Conservation (phyloP, 2,888 invertebrate genomes). For the Thera britannica region DNA sequence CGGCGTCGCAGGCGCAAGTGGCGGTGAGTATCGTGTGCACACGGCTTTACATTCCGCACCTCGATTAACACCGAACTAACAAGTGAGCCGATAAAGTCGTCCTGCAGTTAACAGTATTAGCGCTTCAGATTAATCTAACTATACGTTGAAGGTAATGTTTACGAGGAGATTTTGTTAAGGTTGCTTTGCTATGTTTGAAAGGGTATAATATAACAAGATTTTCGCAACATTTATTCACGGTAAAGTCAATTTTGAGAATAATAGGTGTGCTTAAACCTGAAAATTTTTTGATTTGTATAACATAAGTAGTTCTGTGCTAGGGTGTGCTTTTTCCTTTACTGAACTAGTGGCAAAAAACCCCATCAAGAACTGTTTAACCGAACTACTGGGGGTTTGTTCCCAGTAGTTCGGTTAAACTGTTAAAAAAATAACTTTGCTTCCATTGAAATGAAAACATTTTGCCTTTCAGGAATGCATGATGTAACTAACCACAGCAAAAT, state of each 20-base stretch:
- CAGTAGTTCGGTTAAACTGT: too few species aligned
- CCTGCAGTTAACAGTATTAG: constrained; percentile 41
- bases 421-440: too few species aligned
- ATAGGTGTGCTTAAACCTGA: too few species aligned
- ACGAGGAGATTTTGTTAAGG: constrained; percentile 31
- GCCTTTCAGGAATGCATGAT: constrained; percentile 31
- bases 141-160: constrained; percentile 38
- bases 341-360: too few species aligned
- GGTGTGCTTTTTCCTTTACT: too few species aligned
- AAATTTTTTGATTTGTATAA: too few species aligned
- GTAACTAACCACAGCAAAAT: constrained; percentile 25
- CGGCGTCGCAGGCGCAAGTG: constrained; percentile 57
- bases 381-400: too few species aligned
- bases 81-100: constrained; percentile 47
- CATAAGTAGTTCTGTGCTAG: too few species aligned
- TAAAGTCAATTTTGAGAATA: not conserved
- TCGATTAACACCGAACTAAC: constrained; percentile 52
- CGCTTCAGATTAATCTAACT: constrained; percentile 37
- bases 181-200: not conserved
- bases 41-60: constrained; percentile 52
- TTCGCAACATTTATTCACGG: too few species aligned
- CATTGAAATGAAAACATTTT: constrained; percentile 22
- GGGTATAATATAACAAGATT: too few species aligned
- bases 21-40: constrained; percentile 79
- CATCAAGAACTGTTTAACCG: too few species aligned